Evolutionary conservation across 2,888 invertebrate species (phyloP).

Genomic region (Drosophila meridionalis): DNA sequence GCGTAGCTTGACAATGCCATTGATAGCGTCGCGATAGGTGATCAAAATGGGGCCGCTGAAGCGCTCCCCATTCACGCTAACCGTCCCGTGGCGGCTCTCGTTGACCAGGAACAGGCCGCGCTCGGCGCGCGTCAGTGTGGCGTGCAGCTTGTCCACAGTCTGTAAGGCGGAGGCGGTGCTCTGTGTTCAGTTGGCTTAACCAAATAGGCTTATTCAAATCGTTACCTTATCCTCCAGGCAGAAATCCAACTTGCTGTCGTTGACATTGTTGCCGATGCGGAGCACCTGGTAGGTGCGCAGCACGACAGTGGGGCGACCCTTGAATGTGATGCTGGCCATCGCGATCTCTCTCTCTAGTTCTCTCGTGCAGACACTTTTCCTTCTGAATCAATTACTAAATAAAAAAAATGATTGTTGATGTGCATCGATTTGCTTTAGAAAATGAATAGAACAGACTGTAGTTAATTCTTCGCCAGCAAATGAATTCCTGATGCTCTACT

Average conservation of each 20-base stretch:
- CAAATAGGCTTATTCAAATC: not conserved
- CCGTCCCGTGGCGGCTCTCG: slow-evolving; percentile 38
- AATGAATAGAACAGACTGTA: slow-evolving; percentile 1
- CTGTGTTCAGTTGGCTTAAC: not conserved
- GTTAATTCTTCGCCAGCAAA: not conserved
- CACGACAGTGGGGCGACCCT: slow-evolving; percentile 39
- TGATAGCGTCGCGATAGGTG: slow-evolving; percentile 37
- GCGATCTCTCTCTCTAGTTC: not conserved
- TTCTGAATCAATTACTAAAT: slow-evolving; percentile 8
- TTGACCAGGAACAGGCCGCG: slow-evolving; percentile 45
- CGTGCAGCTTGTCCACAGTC: slow-evolving; percentile 40
- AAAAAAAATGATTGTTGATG: slow-evolving; percentile 14
- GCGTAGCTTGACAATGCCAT: slow-evolving; percentile 33
- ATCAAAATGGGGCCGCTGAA: slow-evolving; percentile 44
- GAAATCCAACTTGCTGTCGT: slow-evolving; percentile 37
- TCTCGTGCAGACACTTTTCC: slow-evolving; percentile 9
- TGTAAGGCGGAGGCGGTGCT: not conserved
- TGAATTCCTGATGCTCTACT: not conserved
- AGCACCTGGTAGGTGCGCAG: slow-evolving; percentile 48
- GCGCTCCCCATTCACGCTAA: slow-evolving; percentile 38
- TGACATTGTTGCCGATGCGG: slow-evolving; percentile 42
- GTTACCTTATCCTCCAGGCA: slow-evolving; percentile 43
- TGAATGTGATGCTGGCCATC: slow-evolving; percentile 50
- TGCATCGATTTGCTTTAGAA: not conserved
- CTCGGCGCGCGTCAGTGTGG: slow-evolving; percentile 45